phyloP scores from a whole-genome alignment of 30 jellyfish, hydroid and myxozoan genomes.

The Clytia hemisphaerica region DNA sequence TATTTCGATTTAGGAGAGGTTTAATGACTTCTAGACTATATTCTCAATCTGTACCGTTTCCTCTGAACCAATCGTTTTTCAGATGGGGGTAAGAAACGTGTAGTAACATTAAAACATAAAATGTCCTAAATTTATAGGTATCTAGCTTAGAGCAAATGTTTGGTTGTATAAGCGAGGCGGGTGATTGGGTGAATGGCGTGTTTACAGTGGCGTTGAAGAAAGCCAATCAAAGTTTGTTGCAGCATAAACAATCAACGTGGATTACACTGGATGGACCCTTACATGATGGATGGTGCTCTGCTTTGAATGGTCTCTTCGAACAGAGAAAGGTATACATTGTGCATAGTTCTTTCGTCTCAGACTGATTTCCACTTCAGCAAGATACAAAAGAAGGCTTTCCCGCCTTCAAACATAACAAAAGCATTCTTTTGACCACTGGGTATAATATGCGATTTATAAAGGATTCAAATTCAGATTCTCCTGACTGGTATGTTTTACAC shows the following conservation, averaged over 20 bases:
- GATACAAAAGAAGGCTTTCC: neutral
- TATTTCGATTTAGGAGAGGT: too few relatives aligned
- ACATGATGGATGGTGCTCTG: slow-evolving; percentile 55
- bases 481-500: too few relatives aligned
- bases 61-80: too few relatives aligned
- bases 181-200: slow-evolving; percentile 76
- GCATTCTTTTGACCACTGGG: too few relatives aligned
- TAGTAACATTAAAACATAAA: too few relatives aligned
- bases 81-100: too few relatives aligned
- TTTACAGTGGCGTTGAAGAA: slow-evolving; percentile 57
- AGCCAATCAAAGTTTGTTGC: slow-evolving; percentile 25
- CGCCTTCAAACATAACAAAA: too few relatives aligned
- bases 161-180: slow-evolving; percentile 45
- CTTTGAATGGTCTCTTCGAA: slow-evolving; percentile 47
- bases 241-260: slow-evolving; percentile 59
- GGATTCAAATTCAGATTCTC: too few relatives aligned
- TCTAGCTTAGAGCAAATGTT: slow-evolving; percentile 53
- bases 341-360: neutral
- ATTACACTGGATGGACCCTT: slow-evolving; percentile 81
- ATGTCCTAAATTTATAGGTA: too few relatives aligned
- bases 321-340: slow-evolving; percentile 51
- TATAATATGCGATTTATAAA: too few relatives aligned
- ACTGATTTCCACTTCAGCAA: neutral
- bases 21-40: too few relatives aligned
- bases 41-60: too few relatives aligned